Base-by-base conservation (phyloP, 2,113 vertebrate genomes). In the Crotalus viridis region DNA sequence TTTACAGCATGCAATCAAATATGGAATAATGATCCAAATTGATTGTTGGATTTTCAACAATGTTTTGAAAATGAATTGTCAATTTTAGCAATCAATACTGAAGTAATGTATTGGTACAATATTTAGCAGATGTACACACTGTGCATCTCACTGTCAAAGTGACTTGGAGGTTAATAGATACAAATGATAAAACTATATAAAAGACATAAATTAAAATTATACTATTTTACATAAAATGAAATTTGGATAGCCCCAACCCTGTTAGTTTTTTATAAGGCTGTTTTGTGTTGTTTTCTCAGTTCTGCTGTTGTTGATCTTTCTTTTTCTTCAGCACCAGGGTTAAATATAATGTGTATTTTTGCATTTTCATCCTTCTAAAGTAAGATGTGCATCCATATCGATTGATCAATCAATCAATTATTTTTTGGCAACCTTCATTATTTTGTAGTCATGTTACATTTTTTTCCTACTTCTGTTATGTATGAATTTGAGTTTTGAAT, bases 201-300 rank as follows among this genome's bases (percentile, higher is more conserved):
- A 28, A 28, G 24, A 28, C 26, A 64, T 57, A 22, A 51, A 57
- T 57, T 57, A 22, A 64, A 64, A 28, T 51, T 51, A 51, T 51
- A 51, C 1, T 51, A 69, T 69, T 69, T 96, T 96, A 93, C 92
- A 89, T 94, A 95, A 96, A 88, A 33, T 86, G 93, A 92, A 91
- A 93, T 94, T 91, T 94, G 2, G 0, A 69, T 69, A 28, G 64
- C 28, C 64, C n/a, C n/a, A n/a, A 17, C 28, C 12, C 2, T 69
- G 12, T 69, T 69, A 69, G n/a, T 12, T 33, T 69, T 69, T 69
- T 28, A n/a, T 15, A 69, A 69, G n/a, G 64, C n/a, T 69, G 64
- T 33, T 69, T 69, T 28, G 12, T 69, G 64, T 13, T 69, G 64
- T 33, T 69, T 69, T 28, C 13, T 69, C 64, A 33, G 28, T 69